Evolutionary conservation across 1,140 invertebrate species (phyloP), one percentile per base, ranked within the genome.

Genomic region (Mamestra configurata): DNA sequence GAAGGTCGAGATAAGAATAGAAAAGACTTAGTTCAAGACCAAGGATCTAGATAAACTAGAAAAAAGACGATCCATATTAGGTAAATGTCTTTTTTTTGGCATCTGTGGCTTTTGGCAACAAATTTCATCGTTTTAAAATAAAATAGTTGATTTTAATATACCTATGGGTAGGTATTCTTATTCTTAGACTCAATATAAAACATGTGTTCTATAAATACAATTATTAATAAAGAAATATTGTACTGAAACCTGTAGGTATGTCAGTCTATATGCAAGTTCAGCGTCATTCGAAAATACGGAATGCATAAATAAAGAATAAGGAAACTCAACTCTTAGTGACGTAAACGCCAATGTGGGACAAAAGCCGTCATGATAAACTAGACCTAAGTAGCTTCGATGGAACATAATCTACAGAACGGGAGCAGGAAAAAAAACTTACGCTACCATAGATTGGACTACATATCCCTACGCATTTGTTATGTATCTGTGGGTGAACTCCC

Each of bases 291-390:
- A 40, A 40, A 35, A 35, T 61, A 7, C 27, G 27, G 57, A 61
- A 61, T 61, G 31, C n/a, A 61, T 61, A 18, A 37, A 61, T 61
- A 35, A 61, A 61, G 13, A 35, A 61, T 59, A 37, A 61, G 57
- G 57, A 61, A 61, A 55, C 20, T 6, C 11, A 2, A 18, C 15
- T n/a, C 15, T 35, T 5, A n/a, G 15, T 18, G 27, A 61, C 24
- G 57, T 35, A 18, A 61, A 37, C 57, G 15, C n/a, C 6, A 61
- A 18, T 37, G n/a, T 61, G 15, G 51, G 57, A 61, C 27, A 61
- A 61, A 59, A 61, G 18, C 57, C 31, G 57, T 61, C 57, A 37
- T 61, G 57, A 31, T 61, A 61, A 59, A 61, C 10, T 31, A 18
- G 51, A 53, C 8, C 11, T 20, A 8, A 2, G 51, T 53, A 22